Conservation (phyloP, 1,140 invertebrate species). For the Myzus persicae region DNA sequence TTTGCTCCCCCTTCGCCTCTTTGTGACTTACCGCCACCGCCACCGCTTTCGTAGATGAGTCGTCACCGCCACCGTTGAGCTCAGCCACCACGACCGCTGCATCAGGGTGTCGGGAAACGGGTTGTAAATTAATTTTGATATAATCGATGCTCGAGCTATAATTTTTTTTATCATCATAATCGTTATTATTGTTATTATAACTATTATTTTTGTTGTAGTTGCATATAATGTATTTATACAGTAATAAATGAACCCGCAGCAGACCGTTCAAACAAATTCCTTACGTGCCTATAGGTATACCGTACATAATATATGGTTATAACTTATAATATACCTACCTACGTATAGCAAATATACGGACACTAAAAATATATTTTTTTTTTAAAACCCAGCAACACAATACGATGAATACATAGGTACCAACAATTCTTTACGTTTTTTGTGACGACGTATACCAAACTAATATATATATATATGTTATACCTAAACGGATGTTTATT, state of each 20-base stretch:
- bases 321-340: background rate
- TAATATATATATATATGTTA: no score
- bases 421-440: constrained; percentile 28
- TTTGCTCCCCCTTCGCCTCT: background rate
- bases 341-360: background rate
- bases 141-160: background rate
- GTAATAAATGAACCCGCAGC: background rate
- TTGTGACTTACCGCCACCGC: background rate
- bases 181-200: background rate
- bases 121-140: background rate
- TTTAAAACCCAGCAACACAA: background rate
- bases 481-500: background rate
- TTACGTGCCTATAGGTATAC: background rate
- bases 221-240: background rate
- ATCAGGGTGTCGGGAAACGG: background rate
- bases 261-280: background rate
- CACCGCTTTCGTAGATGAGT: background rate
- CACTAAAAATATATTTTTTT: no score
- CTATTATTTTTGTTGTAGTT: background rate
- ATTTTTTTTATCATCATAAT: background rate
- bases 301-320: background rate
- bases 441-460: background rate
- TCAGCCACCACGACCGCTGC: background rate
- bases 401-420: background rate
- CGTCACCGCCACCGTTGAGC: background rate